phyloP scores from a whole-genome alignment of 1,140 invertebrate genomes.

The Gryllus bimaculatus region DNA sequence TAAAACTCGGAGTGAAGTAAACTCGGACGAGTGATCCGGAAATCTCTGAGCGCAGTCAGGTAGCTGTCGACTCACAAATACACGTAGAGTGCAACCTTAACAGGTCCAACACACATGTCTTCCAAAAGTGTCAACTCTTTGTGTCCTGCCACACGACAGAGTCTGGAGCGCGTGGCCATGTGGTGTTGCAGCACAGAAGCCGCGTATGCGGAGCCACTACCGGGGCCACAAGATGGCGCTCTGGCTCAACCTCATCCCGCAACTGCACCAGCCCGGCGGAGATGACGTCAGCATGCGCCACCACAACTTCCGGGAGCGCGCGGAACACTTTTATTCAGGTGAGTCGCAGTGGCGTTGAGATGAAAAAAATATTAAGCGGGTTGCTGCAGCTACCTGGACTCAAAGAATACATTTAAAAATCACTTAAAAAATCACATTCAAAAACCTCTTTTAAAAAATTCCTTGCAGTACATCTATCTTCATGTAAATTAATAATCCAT shows the following conservation, averaged over 20 bases:
- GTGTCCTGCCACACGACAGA: too few species aligned
- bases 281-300: conserved; percentile 62
- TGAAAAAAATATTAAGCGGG: neutral
- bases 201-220: conserved; percentile 72
- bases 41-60: too few species aligned
- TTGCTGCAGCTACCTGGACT: neutral
- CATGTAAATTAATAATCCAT: neutral
- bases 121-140: too few species aligned
- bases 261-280: conserved; percentile 69
- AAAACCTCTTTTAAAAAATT: neutral
- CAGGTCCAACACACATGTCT: too few species aligned
- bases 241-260: conserved; percentile 83
- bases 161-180: too few species aligned
- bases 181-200: conserved; percentile 48
- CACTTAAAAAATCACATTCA: neutral
- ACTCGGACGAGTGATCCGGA: too few species aligned
- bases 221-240: conserved; percentile 85
- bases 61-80: too few species aligned
- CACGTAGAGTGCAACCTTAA: too few species aligned
- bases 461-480: neutral
- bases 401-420: neutral
- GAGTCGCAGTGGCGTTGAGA: conserved; percentile 16
- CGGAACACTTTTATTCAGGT: conserved; percentile 64
- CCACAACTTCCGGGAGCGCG: conserved; percentile 64
- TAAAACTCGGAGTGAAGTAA: too few species aligned